Conservation (phyloP, 2,888 invertebrate genomes). For the Diarsia brunnea region DNA sequence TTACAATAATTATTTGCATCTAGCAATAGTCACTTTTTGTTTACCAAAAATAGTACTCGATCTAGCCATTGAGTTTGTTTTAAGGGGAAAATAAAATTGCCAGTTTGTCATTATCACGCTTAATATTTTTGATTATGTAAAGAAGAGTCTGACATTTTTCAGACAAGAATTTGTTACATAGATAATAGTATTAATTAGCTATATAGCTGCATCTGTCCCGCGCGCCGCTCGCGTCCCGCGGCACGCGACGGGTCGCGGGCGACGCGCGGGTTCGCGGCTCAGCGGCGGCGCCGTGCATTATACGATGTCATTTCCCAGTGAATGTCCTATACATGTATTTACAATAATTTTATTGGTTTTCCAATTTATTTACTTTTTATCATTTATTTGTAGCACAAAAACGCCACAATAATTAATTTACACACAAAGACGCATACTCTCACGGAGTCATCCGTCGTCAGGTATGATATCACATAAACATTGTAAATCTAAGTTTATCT, state of each 20-base stretch:
- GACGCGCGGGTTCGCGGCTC: background rate
- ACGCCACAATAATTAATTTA: constrained; percentile 50
- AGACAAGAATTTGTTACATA: constrained; percentile 45
- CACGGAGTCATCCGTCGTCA: constrained; percentile 57
- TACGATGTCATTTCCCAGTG: constrained; percentile 34
- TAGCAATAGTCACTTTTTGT: constrained; percentile 11
- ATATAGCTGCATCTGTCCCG: constrained; percentile 54
- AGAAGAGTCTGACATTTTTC: constrained; percentile 36
- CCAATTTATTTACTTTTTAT: constrained; percentile 35
- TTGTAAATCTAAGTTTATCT: constrained; percentile 53
- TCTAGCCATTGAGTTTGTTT: constrained; percentile 11
- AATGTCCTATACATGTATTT: constrained; percentile 64
- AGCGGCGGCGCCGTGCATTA: constrained; percentile 6
- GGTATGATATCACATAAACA: constrained; percentile 60
- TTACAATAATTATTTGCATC: background rate
- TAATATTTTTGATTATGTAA: constrained; percentile 55
- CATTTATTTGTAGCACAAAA: constrained; percentile 47
- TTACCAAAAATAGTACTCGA: constrained; percentile 33
- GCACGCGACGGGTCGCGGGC: background rate
- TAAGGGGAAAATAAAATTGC: constrained; percentile 35
- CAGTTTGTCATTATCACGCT: constrained; percentile 48
- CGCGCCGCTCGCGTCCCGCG: background rate
- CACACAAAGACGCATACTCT: constrained; percentile 55
- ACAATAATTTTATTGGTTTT: constrained; percentile 66
- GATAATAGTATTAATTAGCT: constrained; percentile 44